A percentile compares a stretch with the other conserved stretches of the same genome.
Evolutionary conservation across 2,888 invertebrate species (phyloP).

Genomic region (Saturnia japonica): DNA sequence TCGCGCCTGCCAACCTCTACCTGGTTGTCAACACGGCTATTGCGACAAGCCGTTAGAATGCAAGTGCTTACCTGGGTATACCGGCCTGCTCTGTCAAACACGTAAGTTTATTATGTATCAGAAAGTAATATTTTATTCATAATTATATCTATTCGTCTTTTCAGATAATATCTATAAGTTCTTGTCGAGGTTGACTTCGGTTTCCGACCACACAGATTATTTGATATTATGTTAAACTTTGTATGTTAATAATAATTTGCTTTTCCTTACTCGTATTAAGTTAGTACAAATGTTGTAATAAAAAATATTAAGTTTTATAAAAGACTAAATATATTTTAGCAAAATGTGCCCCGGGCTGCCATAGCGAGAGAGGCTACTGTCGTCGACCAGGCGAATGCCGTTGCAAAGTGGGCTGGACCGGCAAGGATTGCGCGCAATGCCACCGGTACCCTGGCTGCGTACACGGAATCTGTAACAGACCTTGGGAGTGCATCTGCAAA

Average conservation of each 20-base stretch:
- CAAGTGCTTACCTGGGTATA: slow-evolving; percentile 95
- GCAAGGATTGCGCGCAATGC: slow-evolving; percentile 87
- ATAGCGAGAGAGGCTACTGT: slow-evolving; percentile 92
- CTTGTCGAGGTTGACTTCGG: not conserved
- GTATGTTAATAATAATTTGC: not conserved
- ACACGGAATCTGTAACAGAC: slow-evolving; percentile 90
- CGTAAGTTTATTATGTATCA: slow-evolving; percentile 82
- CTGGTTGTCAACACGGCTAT: slow-evolving; percentile 95
- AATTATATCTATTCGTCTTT: not conserved
- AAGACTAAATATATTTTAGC: slow-evolving; percentile 78
- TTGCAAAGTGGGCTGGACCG: slow-evolving; percentile 95
- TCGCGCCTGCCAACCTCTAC: slow-evolving; percentile 92
- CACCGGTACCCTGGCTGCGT: slow-evolving; percentile 94
- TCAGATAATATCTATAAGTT: not conserved
- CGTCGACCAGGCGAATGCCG: slow-evolving; percentile 83
- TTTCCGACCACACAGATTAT: not conserved
- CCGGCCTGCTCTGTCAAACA: slow-evolving; percentile 92
- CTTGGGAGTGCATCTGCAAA: slow-evolving; percentile 95
- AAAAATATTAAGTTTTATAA: not conserved
- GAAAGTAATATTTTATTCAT: not conserved
- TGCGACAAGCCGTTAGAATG: slow-evolving; percentile 95
- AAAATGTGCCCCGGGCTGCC: slow-evolving; percentile 91
- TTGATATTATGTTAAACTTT: not conserved
- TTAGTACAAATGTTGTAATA: not conserved
- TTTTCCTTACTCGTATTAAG: not conserved